These are phyloP conservation scores for Procambarus virginalis DNA, from an alignment of 1,140 invertebrate species.

Conservation along the genomic window DNA sequence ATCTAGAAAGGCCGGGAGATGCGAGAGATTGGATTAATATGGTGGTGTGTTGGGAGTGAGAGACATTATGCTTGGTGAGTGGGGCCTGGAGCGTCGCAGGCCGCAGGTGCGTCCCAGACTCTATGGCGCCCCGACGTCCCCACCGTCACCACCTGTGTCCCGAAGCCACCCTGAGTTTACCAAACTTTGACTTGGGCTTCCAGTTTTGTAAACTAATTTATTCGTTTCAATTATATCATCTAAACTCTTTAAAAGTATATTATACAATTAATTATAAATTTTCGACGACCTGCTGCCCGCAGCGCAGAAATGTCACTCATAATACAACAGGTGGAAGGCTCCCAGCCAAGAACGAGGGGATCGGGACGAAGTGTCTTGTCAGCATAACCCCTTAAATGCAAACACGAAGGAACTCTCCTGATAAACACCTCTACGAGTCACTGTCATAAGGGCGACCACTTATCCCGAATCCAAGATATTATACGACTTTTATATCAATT, in stretches of 20 bases:
- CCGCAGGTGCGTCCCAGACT: slow-evolving; percentile 29
- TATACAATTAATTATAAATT: not conserved
- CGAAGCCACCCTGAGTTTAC: not conserved
- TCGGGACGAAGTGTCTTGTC: slow-evolving; percentile 17
- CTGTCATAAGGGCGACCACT: not conserved
- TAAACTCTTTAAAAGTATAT: not conserved
- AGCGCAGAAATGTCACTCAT: not conserved
- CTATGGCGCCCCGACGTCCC: slow-evolving; percentile 22
- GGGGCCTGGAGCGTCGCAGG: not conserved
- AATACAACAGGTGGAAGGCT: not conserved
- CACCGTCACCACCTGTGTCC: slow-evolving; percentile 13
- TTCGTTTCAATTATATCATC: not conserved
- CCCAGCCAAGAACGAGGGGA: not conserved
- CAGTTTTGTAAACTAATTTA: not conserved
- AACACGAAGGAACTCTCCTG: not conserved
- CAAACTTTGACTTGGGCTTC: not conserved
- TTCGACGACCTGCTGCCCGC: not conserved
- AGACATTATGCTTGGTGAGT: slow-evolving; percentile 12
- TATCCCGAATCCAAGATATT: not conserved
- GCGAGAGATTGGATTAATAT: not conserved
- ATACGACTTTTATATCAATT: slow-evolving; percentile 21
- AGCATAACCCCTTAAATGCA: slow-evolving; percentile 31
- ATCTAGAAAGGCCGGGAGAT: not conserved
- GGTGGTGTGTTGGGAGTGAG: not conserved
- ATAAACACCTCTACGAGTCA: not conserved